Conservation (phyloP, 2,888 invertebrate species). For the Lithophane semibrunnea region DNA sequence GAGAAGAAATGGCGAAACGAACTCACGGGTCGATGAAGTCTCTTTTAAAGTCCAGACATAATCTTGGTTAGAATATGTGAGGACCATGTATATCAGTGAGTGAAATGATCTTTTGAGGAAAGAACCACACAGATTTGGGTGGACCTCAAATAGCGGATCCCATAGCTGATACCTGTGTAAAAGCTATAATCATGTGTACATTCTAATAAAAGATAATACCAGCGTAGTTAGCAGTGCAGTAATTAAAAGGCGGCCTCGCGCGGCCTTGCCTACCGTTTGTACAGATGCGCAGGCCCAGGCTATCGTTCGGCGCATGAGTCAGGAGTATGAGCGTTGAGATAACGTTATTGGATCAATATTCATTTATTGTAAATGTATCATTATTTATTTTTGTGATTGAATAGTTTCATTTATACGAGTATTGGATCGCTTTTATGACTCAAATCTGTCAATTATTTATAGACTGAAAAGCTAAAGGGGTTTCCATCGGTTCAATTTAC, state of each 20-base stretch:
- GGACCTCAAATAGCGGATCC: neutral
- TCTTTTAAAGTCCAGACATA: too few species aligned
- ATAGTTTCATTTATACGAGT: constrained; percentile 29
- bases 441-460: neutral
- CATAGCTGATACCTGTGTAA: constrained; percentile 10
- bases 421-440: constrained; percentile 12
- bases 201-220: constrained; percentile 57
- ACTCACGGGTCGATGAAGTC: too few species aligned
- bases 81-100: too few species aligned
- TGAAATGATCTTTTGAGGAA: too few species aligned
- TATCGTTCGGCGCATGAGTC: constrained; percentile 69
- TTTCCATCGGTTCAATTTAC: neutral
- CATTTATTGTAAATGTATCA: constrained; percentile 44
- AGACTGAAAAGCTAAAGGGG: neutral
- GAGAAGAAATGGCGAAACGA: too few species aligned
- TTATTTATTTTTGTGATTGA: constrained; percentile 43
- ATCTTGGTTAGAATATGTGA: too few species aligned
- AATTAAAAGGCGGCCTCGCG: constrained; percentile 79
- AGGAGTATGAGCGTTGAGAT: constrained; percentile 60
- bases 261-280: constrained; percentile 83
- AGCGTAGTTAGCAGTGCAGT: constrained; percentile 66
- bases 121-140: too few species aligned
- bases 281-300: constrained; percentile 78
- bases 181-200: constrained; percentile 35
- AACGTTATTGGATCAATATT: constrained; percentile 60